Evolutionary conservation across 2,888 invertebrate genomes (phyloP), one percentile per base, ranked within the genome.

Genomic region (Cryptus armator): DNA sequence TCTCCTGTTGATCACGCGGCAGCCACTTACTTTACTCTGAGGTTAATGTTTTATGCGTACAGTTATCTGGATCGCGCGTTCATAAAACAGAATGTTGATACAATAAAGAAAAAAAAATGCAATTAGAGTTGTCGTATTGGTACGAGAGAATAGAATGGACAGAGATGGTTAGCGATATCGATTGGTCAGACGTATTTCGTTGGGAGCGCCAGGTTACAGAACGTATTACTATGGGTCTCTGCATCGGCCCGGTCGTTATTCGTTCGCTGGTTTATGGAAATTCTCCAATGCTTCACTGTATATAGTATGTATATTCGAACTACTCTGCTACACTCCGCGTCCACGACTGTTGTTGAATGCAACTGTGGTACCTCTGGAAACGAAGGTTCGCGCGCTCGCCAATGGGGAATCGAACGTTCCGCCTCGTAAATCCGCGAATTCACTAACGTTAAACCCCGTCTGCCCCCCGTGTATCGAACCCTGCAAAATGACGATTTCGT

Each of bases 181-280:
- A 84, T 81, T 68, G 67, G 51, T 68, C 53, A 64, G 59, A 72
- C 77, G 66, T 81, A 67, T 77, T 77, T 77, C 68, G 81, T 46
- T 19, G 72, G 68, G 67, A 53, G 51, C 72, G 46, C 62, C 14
- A 46, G 56, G 70, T 77, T 77, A 72, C 62, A 64, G 64, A 71
- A 67, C 79, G 72, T 68, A 84, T 84, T 72, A 37, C 77, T 68
- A 72, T 62, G 72, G 77, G 77, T 71, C 67, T 76, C 56, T 68
- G 62, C 68, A 59, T 62, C 66, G 72, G 72, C 66, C 67, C 46
- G 77, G 75, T 68, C 75, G 81, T 72, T 81, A 72, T 84, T 84
- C 67, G 76, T 71, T 84, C 81, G 51, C 72, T 77, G 81, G 59
- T 81, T 84, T 74, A 78, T 81, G 81, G 77, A 77, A 84, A 81